Base-by-base conservation (phyloP, 2,113 vertebrate genomes). In the Paedocypris sp. region DNA sequence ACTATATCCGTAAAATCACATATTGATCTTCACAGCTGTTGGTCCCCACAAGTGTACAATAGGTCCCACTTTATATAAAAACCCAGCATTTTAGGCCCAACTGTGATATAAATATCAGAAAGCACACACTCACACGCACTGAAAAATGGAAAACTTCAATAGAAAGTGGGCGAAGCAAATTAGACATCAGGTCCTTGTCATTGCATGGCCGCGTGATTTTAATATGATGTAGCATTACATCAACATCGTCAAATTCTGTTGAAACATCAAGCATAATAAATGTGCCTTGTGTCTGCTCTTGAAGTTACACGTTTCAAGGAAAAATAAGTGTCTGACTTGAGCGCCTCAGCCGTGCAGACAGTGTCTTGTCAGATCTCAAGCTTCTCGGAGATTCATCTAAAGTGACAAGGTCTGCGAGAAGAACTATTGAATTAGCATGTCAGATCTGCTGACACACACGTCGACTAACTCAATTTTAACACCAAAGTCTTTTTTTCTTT, bases 401-500 rank as follows among this genome's bases (percentile, higher is more conserved):
- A 62, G 36, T 60, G 63, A 65, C 68, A 71, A 49, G 50, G 46
- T 57, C 54, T 58, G 13, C 43, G 25, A 50, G 52, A 38, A 32
- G 25, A 60, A 62, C 36, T 66, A 73, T 67, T 71, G 60, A 67
- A 71, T 73, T 71, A 67, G 13, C 29, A 12, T 50, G 41, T 67
- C 68, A 73, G 60, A 64, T 64, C 29, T 73, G 68, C 71, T 73
- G 71, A 71, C 61, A 63, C 60, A 43, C 38, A 29, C 28, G 32
- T 38, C 19, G 4, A 36, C 46, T 67, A 67, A 73, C 43, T 62
- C 45, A 13, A 62, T 73, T 72, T 70, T 38, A 31, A 15, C 32
- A 50, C 59, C 32, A 26, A 42, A 49, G 38, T 29, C 58, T 31
- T 26, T 8, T 23, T n/a, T 58, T 67, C 39, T 62, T 62, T 42